Percentiles rank a stretch among this genome's conserved stretches.
Conservation (phyloP, 30 jellyfish, hydroid and myxozoan genomes). For the Aurelia coerulea region DNA sequence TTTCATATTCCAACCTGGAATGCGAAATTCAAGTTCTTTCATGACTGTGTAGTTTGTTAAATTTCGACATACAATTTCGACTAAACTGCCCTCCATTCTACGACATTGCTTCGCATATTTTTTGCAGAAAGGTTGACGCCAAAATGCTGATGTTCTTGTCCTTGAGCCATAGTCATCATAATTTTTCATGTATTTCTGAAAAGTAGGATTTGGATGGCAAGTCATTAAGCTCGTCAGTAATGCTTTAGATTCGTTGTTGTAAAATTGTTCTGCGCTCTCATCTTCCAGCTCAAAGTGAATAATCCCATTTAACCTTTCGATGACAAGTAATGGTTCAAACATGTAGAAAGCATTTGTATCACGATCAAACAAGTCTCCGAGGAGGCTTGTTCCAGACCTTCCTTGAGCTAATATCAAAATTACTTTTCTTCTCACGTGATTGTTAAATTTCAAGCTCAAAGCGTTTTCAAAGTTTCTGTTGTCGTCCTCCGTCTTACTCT, state of each 20-base stretch:
- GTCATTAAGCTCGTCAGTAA: constrained; percentile 22
- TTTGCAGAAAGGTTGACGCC: constrained; percentile 57
- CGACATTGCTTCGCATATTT: not conserved
- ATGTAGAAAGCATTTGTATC: constrained; percentile 54
- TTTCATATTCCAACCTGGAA: constrained; percentile 35
- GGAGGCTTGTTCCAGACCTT: constrained; percentile 65
- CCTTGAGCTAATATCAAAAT: constrained; percentile 68
- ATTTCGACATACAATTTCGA: constrained; percentile 26
- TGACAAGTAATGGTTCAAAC: constrained; percentile 56
- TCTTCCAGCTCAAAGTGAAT: constrained; percentile 14
- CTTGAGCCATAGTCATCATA: constrained; percentile 55
- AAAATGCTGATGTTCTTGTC: constrained; percentile 34
- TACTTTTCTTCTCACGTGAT: not conserved
- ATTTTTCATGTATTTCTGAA: constrained; percentile 23
- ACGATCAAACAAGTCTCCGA: constrained; percentile 58
- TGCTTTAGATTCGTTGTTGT: constrained; percentile 31
- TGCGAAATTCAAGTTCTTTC: constrained; percentile 65
- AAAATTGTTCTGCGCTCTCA: not conserved
- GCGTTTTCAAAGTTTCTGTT: no score
- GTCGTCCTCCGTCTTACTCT: no score
- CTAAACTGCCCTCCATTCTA: constrained; percentile 13
- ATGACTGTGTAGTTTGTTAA: constrained; percentile 42
- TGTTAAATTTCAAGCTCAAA: no score
- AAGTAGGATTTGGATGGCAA: constrained; percentile 6
- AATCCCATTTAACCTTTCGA: constrained; percentile 27